These are phyloP conservation scores for Lagorchestes hirsutus DNA, from an alignment of 2,797 vertebrate genomes.

Conservation along the genomic window DNA sequence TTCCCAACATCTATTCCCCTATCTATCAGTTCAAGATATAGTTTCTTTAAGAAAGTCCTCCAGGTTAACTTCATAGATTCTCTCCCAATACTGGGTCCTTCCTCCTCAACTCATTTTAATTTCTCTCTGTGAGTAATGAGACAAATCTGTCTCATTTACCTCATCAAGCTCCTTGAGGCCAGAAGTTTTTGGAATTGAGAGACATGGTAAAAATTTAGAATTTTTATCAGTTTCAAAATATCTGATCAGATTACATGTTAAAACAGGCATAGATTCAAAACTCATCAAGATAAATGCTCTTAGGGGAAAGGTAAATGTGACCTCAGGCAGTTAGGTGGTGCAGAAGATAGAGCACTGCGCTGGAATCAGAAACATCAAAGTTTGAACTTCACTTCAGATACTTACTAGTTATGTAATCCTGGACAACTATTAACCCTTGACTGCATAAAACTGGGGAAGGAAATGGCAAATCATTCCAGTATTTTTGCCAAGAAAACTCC, in stretches of 20 bases:
- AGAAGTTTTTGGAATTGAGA: constrained; percentile 31
- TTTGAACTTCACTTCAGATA: constrained; percentile 17
- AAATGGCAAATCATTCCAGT: neutral
- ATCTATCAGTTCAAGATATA: constrained; percentile 15
- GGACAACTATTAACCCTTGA: neutral
- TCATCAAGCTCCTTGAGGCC: neutral
- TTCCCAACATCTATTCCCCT: neutral
- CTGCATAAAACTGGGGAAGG: neutral
- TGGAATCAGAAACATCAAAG: neutral
- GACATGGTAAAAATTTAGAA: neutral
- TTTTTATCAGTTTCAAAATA: constrained; percentile 33
- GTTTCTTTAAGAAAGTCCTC: neutral
- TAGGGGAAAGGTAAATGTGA: constrained; percentile 17
- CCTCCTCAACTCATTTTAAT: neutral
- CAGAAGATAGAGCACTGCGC: neutral
- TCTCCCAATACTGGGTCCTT: constrained; percentile 33
- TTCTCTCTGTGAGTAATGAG: neutral
- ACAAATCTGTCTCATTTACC: neutral
- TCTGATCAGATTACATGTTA: constrained; percentile 50
- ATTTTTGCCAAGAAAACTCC: neutral
- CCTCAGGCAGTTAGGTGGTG: neutral
- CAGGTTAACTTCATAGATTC: constrained; percentile 4
- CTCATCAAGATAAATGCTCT: constrained; percentile 31
- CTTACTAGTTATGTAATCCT: neutral
- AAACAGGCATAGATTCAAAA: constrained; percentile 26